phyloP scores from a whole-genome alignment of 2,797 vertebrate species.

The Pseudotriccus pelzelni region DNA sequence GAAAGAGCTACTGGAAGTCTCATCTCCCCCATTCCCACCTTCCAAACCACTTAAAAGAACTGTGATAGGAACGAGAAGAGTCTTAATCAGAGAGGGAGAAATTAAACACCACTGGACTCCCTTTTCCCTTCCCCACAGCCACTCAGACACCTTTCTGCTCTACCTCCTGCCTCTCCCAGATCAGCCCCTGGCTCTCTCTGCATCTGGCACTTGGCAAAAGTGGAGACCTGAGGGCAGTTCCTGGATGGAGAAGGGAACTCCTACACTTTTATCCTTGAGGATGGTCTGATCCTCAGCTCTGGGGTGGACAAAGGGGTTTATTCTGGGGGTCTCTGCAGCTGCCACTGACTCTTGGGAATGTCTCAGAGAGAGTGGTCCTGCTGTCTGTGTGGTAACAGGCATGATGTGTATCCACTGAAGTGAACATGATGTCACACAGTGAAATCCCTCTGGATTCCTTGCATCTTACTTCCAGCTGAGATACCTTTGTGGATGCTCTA shows the following conservation, averaged over 20 bases:
- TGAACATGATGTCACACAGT: neutral
- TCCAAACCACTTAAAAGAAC: neutral
- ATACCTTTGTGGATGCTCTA: neutral
- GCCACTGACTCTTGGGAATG: neutral
- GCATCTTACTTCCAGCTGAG: neutral
- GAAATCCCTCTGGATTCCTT: neutral
- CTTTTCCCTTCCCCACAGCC: neutral
- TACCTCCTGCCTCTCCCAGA: neutral
- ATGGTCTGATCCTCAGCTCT: accelerated
- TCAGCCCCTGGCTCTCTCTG: neutral
- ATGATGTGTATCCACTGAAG: neutral
- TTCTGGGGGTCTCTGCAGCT: neutral
- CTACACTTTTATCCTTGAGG: too few relatives aligned
- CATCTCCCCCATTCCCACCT: neutral
- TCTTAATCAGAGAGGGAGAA: neutral
- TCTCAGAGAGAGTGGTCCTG: neutral
- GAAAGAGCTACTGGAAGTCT: neutral
- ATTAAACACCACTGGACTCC: neutral
- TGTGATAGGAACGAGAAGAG: neutral
- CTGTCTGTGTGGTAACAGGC: neutral
- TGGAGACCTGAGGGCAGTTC: neutral
- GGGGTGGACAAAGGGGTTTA: neutral
- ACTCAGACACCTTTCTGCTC: neutral
- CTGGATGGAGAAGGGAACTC: neutral
- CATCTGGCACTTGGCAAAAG: neutral